Evolutionary conservation across 2,113 vertebrate genomes (phyloP).

Genomic region (Cryptoleucopteryx plumbea): DNA sequence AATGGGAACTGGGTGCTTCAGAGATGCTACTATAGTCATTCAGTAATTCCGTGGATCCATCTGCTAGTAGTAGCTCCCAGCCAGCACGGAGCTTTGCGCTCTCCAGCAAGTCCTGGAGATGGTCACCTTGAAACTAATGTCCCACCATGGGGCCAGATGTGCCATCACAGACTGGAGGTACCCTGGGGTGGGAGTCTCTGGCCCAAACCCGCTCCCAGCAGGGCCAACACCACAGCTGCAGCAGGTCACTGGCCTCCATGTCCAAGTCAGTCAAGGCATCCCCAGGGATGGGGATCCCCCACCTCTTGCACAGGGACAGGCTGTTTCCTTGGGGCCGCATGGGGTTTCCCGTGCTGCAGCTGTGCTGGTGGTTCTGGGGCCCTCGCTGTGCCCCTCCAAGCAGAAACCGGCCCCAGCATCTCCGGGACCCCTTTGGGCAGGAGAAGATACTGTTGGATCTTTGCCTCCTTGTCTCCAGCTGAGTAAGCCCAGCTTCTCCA

Average conservation of each 20-base stretch:
- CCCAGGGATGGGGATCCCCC: neutral
- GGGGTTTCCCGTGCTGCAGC: rapidly evolving
- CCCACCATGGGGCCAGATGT: neutral
- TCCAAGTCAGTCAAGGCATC: neutral
- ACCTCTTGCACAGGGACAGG: neutral
- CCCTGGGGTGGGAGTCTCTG: neutral
- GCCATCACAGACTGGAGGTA: neutral
- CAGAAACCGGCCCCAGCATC: rapidly evolving
- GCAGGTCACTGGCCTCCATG: neutral
- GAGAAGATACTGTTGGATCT: neutral
- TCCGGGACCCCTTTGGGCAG: neutral
- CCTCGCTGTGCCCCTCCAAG: rapidly evolving
- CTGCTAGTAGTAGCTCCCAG: neutral
- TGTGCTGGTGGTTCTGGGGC: neutral
- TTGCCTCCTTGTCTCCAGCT: neutral
- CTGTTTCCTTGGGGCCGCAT: neutral
- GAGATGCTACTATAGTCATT: neutral
- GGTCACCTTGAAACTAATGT: neutral
- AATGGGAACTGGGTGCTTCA: neutral
- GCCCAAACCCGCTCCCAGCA: neutral
- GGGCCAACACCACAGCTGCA: neutral
- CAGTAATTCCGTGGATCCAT: neutral
- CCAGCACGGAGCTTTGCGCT: neutral
- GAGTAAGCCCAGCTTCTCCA: neutral
- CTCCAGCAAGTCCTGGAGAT: neutral